phyloP scores from a whole-genome alignment of 1,140 invertebrate species.

The Arion vulgaris region DNA sequence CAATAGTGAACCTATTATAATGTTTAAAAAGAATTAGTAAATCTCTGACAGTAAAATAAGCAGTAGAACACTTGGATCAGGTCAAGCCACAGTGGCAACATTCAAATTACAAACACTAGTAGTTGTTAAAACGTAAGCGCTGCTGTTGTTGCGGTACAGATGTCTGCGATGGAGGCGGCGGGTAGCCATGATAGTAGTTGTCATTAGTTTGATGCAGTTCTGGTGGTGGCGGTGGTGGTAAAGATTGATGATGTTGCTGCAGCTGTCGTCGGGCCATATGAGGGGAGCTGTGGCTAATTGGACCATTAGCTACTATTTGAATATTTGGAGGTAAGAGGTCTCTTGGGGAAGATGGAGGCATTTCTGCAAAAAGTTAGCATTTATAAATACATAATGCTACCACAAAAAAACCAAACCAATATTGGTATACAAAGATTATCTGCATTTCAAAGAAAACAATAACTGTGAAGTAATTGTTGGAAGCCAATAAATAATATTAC shows the following conservation, averaged over 20 bases:
- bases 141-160: conserved; percentile 4
- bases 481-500: no score
- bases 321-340: conserved; percentile 38
- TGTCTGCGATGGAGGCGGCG: conserved; percentile 12
- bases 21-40: no score
- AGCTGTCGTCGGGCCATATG: conserved; percentile 60
- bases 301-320: conserved; percentile 60
- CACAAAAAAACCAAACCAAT: no score
- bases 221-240: conserved; percentile 26
- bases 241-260: conserved; percentile 33
- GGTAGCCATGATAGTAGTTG: conserved; percentile 43
- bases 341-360: conserved; percentile 42
- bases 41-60: no score
- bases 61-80: no score
- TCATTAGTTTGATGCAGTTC: conserved; percentile 21
- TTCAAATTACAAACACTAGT: conserved; percentile 19
- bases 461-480: no score
- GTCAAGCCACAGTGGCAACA: no score
- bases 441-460: no score
- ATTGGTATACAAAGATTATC: no score
- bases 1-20: no score
- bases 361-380: neutral
- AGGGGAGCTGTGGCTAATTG: conserved; percentile 70
- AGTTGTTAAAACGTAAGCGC: conserved; percentile 41
- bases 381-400: no score